Percentiles rank a stretch among this genome's conserved stretches.
Evolutionary conservation across 2,797 vertebrate genomes (phyloP).

Genomic region (Atherinosoma microstoma): DNA sequence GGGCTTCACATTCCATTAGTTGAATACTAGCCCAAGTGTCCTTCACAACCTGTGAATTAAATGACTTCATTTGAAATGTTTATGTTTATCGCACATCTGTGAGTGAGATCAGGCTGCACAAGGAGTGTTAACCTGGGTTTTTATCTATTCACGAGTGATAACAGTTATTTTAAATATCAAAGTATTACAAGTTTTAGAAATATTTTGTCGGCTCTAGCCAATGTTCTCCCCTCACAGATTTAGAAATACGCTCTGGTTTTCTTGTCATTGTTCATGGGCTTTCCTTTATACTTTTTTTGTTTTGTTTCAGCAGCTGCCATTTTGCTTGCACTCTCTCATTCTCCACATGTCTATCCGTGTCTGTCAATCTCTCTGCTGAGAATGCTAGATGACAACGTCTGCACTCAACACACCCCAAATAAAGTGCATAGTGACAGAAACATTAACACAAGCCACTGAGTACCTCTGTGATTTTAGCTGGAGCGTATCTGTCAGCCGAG

Average conservation of each 20-base stretch:
- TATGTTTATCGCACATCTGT: conserved; percentile 33
- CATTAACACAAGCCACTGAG: conserved; percentile 77
- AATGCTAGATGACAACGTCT: conserved; percentile 72
- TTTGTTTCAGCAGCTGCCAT: conserved; percentile 27
- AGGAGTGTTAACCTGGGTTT: conserved; percentile 7
- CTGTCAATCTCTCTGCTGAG: conserved; percentile 49
- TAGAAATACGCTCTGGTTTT: conserved; percentile 24
- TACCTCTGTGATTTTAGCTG: conserved; percentile 70
- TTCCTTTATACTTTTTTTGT: conserved; percentile 27
- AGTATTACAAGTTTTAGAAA: conserved; percentile 22
- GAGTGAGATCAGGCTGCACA: conserved; percentile 32
- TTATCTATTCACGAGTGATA: conserved; percentile 6
- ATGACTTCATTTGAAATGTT: not conserved
- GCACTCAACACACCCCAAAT: conserved; percentile 66
- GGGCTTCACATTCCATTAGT: too few species aligned
- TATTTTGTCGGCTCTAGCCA: conserved; percentile 3
- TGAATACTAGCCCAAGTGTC: not conserved
- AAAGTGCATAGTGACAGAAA: conserved; percentile 73
- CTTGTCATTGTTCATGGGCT: conserved; percentile 27
- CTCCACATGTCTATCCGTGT: conserved; percentile 25
- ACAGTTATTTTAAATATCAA: conserved; percentile 34
- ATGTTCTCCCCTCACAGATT: conserved; percentile 14
- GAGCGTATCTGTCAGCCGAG: conserved; percentile 64
- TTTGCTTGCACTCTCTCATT: conserved; percentile 4
- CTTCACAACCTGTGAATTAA: not conserved